These are phyloP conservation scores for Arbacia lixula DNA, from an alignment of 53 echinoderm and acorn worm species.

Conservation along the genomic window DNA sequence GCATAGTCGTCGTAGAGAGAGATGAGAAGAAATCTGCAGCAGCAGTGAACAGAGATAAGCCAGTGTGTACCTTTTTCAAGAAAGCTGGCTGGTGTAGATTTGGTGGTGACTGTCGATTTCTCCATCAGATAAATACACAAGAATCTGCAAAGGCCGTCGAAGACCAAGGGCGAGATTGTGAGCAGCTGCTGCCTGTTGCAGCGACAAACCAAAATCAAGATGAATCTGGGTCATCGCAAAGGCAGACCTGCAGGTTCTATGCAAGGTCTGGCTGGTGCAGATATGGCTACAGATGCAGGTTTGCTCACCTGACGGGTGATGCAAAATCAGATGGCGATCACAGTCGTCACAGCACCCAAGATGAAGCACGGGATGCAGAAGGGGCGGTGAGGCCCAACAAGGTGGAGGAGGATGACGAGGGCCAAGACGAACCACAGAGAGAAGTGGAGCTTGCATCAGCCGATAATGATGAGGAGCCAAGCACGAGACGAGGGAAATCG, in stretches of 20 bases:
- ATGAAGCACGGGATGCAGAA: too few species aligned
- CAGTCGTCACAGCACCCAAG: too few species aligned
- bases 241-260: slow-evolving; percentile 61
- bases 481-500: background rate
- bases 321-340: background rate
- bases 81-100: slow-evolving; percentile 37
- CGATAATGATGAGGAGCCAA: background rate
- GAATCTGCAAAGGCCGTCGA: background rate
- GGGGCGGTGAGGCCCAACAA: too few species aligned
- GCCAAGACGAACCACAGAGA: too few species aligned
- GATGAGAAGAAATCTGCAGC: too few species aligned
- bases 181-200: background rate
- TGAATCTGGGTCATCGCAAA: background rate
- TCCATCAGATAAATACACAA: background rate
- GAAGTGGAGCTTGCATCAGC: slow-evolving; percentile 27
- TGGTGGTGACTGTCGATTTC: slow-evolving; percentile 25
- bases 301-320: slow-evolving; percentile 15
- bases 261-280: slow-evolving; percentile 68
- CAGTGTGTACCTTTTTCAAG: slow-evolving; percentile 18
- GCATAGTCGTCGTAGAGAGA: too few species aligned
- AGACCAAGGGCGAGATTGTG: too few species aligned
- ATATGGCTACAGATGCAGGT: slow-evolving; percentile 59
- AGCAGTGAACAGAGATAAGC: too few species aligned
- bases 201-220: background rate
- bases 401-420: background rate